A percentile compares a stretch with the other conserved stretches of the same genome.
These are phyloP conservation scores for Trichopoda pennipes DNA, from an alignment of 2,888 invertebrate genomes.

Conservation along the genomic window DNA sequence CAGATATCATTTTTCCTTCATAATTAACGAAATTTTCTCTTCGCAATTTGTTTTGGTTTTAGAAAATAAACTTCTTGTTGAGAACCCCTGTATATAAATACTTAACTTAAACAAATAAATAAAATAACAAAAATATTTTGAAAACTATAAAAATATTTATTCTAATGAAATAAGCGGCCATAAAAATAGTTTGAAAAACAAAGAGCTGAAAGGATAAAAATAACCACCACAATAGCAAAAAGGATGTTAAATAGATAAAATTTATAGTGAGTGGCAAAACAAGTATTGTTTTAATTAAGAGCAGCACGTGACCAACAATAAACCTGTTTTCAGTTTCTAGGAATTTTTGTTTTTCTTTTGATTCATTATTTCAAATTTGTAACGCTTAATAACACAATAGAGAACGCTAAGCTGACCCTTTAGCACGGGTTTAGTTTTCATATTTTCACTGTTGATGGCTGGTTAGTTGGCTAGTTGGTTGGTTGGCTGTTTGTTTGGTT, in stretches of 20 bases:
- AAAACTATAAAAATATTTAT: no score
- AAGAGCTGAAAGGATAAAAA: background rate
- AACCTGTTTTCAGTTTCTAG: constrained; percentile 61
- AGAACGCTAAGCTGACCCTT: constrained; percentile 43
- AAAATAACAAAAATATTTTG: no score
- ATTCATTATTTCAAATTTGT: constrained; percentile 16
- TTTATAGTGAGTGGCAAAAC: background rate
- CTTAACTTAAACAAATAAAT: no score
- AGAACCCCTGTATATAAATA: no score
- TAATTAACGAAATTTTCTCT: no score
- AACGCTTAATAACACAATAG: constrained; percentile 16
- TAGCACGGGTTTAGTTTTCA: constrained; percentile 47
- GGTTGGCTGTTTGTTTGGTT: no score
- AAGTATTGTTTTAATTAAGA: constrained; percentile 63
- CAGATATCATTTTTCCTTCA: no score
- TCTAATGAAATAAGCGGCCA: no score
- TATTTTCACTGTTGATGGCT: constrained; percentile 2
- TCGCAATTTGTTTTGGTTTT: no score
- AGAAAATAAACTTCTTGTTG: no score
- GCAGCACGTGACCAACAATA: constrained; percentile 69
- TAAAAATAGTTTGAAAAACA: background rate
- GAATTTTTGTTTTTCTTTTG: constrained; percentile 5
- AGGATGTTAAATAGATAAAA: background rate
- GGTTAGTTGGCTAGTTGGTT: no score
- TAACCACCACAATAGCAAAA: background rate